Conservation (phyloP, 2,888 invertebrate genomes). For the Ectemnius continuus region DNA sequence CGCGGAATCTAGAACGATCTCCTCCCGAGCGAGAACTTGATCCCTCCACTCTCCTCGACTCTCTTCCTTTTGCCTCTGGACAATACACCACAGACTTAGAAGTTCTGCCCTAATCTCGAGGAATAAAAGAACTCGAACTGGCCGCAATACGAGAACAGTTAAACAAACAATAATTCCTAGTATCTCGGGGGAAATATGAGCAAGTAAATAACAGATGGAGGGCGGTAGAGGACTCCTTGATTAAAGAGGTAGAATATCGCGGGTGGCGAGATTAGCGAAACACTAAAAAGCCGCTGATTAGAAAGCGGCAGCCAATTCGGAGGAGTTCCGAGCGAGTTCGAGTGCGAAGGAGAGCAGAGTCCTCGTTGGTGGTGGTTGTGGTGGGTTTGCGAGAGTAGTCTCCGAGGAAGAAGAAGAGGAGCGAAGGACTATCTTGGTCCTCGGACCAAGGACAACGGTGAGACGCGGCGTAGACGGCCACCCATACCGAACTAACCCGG, state of each 20-base stretch:
- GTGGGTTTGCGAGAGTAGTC: conserved; percentile 12
- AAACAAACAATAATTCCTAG: too few relatives aligned
- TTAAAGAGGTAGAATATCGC: too few relatives aligned
- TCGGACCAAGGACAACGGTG: conserved; percentile 71
- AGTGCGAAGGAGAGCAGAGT: conserved; percentile 42
- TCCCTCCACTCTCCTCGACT: not conserved
- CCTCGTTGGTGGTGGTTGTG: not conserved
- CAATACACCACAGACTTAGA: not conserved
- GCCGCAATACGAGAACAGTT: too few relatives aligned
- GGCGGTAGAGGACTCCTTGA: too few relatives aligned
- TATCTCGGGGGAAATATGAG: too few relatives aligned
- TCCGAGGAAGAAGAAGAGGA: conserved; percentile 52
- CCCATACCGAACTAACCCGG: conserved; percentile 67
- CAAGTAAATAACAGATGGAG: too few relatives aligned
- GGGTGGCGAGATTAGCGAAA: conserved; percentile 12
- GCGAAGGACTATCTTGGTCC: conserved; percentile 61
- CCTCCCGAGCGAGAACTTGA: too few relatives aligned
- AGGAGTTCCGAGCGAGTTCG: conserved; percentile 30
- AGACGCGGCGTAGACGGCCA: conserved; percentile 69
- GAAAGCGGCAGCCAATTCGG: conserved; percentile 56
- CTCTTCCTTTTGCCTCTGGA: not conserved
- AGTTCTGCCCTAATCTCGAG: too few relatives aligned
- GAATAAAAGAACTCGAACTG: too few relatives aligned
- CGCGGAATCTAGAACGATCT: conserved; percentile 24
- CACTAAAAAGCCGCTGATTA: conserved; percentile 60